phyloP scores from a whole-genome alignment of 2,797 vertebrate species.

The Poeciliopsis infans region DNA sequence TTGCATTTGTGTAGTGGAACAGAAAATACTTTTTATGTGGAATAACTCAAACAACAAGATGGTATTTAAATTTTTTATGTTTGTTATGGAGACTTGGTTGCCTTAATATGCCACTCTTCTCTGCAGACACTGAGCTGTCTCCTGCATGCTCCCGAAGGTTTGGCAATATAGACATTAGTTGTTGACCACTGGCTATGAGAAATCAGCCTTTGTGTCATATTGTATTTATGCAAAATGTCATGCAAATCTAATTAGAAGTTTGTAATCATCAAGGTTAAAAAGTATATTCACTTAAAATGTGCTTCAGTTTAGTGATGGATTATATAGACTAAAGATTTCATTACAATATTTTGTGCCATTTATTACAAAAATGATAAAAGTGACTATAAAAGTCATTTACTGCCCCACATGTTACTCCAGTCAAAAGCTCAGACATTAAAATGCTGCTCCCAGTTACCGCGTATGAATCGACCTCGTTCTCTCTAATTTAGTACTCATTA shows the following conservation, averaged over 20 bases:
- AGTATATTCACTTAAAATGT: not conserved
- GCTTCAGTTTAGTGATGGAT: not conserved
- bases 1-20: not conserved
- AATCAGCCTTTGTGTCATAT: not conserved
- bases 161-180: not conserved
- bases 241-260: not conserved
- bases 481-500: slow-evolving; percentile 10
- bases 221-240: not conserved
- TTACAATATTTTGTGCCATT: not conserved
- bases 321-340: not conserved
- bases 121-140: not conserved
- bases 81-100: not conserved
- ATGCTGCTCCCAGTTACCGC: not conserved
- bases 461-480: not conserved
- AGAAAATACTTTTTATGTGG: not conserved
- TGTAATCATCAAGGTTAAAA: not conserved
- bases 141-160: not conserved
- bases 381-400: not conserved
- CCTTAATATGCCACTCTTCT: not conserved
- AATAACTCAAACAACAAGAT: not conserved
- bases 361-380: not conserved
- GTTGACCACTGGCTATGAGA: not conserved
- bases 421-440: not conserved
- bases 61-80: not conserved
- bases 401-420: not conserved